phyloP scores from a whole-genome alignment of 2,113 vertebrate species.

The Chlamydotis undulata region DNA sequence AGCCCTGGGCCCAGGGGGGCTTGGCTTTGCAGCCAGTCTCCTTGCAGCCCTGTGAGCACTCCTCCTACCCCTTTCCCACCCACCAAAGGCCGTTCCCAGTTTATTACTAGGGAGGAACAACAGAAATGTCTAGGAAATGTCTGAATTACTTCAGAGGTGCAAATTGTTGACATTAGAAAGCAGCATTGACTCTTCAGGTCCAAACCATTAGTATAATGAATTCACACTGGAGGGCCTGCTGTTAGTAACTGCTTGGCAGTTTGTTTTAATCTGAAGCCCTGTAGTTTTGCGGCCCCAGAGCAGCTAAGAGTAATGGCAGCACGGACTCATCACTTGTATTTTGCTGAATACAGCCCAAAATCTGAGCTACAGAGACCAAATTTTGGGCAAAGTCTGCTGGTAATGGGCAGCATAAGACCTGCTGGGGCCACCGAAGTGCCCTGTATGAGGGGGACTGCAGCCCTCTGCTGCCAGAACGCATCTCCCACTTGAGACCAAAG shows the following conservation, averaged over 20 bases:
- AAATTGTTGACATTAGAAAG: neutral
- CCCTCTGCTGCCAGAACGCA: neutral
- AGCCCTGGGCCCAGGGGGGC: neutral
- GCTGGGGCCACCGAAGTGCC: neutral
- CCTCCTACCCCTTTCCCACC: neutral
- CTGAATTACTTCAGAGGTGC: no score
- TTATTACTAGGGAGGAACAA: neutral
- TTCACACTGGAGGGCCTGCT: neutral
- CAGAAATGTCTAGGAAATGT: neutral
- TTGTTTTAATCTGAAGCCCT: neutral
- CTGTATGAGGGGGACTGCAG: neutral
- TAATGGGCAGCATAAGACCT: neutral
- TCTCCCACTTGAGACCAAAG: neutral
- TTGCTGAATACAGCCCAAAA: neutral
- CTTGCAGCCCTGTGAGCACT: neutral
- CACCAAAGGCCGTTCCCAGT: rapidly evolving
- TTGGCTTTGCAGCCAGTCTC: neutral
- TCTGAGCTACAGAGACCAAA: neutral
- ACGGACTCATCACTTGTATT: neutral
- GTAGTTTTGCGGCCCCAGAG: neutral
- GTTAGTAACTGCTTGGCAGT: neutral
- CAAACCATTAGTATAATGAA: rapidly evolving
- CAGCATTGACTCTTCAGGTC: neutral
- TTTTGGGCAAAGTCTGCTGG: neutral
- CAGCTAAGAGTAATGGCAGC: neutral